Base-by-base conservation (phyloP, 2,888 invertebrate species). In the Drosophila atroscutellata region DNA sequence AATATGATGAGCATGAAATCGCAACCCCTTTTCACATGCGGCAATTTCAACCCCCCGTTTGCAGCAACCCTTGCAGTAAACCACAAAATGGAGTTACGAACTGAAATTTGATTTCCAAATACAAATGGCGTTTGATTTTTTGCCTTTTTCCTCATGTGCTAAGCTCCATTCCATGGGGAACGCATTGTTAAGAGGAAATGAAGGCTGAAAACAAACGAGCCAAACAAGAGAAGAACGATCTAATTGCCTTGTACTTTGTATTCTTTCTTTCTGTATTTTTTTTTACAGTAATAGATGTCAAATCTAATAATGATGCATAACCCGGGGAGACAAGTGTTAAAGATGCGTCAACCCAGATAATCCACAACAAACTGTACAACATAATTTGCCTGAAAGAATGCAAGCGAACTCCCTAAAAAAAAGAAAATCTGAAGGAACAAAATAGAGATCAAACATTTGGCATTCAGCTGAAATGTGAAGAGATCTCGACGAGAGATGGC, bases 301-400 rank as follows among this genome's bases (percentile, higher is more conserved):
- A 83, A 78, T 84, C 87, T 75, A 89, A 83, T 81, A 89, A 87
- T 79, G 89, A 85, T 89, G 84, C 89, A 85, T 89, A 89, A 81
- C 85, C 74, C 72, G 26, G 11, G 32, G 47, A 51, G 66, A 55
- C 67, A 56, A 79, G 60, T 62, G 68, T 36, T 47, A 67, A 56
- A 83, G 86, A 83, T 83, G 75, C 59, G 58, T 67, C 84, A 70
- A 69, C 63, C 54, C 49, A 78, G 84, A 84, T 84, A 81, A 89
- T 84, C 81, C 72, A 39, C 30, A 68, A 68, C 54, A 18, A 54
- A 55, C 13, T 37, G 72, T 63, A 84, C 89, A 86, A 78, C 84
- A 81, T 86, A 42, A 89, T 86, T 81, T 67, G 59, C 72, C 63
- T 69, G 67, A 56, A 51, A 56, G 30, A 68, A 74, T 47, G 39